A percentile compares a stretch with the other conserved stretches of the same genome.
phyloP scores from a whole-genome alignment of 2,113 vertebrate genomes.

The Percina caprodes region DNA sequence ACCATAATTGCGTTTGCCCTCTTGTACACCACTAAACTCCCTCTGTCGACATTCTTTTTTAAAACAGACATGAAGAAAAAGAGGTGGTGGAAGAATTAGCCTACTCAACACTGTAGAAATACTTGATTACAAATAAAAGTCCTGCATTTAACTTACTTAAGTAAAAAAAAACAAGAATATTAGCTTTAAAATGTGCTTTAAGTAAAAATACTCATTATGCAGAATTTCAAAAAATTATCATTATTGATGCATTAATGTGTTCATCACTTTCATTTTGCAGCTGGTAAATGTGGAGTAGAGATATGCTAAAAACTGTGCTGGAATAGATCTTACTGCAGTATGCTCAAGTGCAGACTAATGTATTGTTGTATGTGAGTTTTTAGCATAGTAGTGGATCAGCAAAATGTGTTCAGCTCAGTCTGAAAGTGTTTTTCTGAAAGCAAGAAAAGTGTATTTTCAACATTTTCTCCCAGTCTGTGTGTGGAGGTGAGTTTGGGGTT shows the following conservation, averaged over 20 bases:
- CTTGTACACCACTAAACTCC: conserved; percentile 68
- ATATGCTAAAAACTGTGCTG: neutral
- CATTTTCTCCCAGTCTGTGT: conserved; percentile 64
- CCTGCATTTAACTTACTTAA: neutral
- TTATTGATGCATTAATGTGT: neutral
- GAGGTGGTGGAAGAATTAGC: conserved; percentile 13
- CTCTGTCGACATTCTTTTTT: conserved; percentile 41
- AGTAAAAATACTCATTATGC: neutral
- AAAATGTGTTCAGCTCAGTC: conserved; percentile 30
- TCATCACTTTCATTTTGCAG: no score
- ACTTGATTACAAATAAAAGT: neutral
- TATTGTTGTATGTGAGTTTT: conserved; percentile 45
- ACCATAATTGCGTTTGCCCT: conserved; percentile 82
- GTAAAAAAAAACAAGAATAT: neutral
- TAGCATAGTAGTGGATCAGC: neutral
- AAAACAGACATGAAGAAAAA: conserved; percentile 32
- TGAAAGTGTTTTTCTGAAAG: conserved; percentile 46
- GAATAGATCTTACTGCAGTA: neutral
- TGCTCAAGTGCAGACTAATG: conserved; percentile 42
- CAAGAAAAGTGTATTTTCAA: conserved; percentile 62
- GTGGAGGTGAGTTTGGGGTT: conserved; percentile 77
- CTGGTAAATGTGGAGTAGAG: no score
- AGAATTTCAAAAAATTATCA: neutral
- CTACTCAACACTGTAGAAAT: neutral
- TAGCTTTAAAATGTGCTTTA: neutral